These are phyloP conservation scores for Magallana gigas DNA, from an alignment of 1,140 invertebrate species.

Conservation along the genomic window DNA sequence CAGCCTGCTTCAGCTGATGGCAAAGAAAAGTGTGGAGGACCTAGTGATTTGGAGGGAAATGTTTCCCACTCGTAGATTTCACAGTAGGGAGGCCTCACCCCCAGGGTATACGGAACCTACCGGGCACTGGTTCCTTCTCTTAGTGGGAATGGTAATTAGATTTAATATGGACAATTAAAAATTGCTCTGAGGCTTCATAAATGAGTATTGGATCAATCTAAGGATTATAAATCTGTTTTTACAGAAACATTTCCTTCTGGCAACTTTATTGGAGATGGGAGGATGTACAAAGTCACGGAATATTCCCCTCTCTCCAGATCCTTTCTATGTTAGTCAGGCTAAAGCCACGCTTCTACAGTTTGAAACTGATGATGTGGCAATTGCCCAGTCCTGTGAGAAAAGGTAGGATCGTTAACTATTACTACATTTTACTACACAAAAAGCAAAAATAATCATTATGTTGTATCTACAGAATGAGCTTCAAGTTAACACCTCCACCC, in stretches of 20 bases:
- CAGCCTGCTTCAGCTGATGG: conserved; percentile 74
- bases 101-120: conserved; percentile 70
- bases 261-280: conserved; percentile 75
- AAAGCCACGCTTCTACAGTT: conserved; percentile 78
- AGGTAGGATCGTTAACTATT: conserved; percentile 62
- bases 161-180: neutral
- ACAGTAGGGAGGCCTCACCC: conserved; percentile 51
- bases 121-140: conserved; percentile 76
- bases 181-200: neutral
- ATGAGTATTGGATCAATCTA: neutral
- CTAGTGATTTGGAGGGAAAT: conserved; percentile 78
- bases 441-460: no score
- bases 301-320: conserved; percentile 72
- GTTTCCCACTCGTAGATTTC: conserved; percentile 73
- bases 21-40: conserved; percentile 72
- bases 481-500: no score
- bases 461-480: no score
- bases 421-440: no score
- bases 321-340: conserved; percentile 78
- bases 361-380: conserved; percentile 75
- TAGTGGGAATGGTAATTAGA: conserved; percentile 77
- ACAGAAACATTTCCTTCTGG: conserved; percentile 75
- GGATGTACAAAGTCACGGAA: conserved; percentile 66
- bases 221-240: conserved; percentile 48
- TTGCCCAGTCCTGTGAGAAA: conserved; percentile 74